Evolutionary conservation across 2,888 invertebrate species (phyloP).

Genomic region (Ennomos fuscantarius): DNA sequence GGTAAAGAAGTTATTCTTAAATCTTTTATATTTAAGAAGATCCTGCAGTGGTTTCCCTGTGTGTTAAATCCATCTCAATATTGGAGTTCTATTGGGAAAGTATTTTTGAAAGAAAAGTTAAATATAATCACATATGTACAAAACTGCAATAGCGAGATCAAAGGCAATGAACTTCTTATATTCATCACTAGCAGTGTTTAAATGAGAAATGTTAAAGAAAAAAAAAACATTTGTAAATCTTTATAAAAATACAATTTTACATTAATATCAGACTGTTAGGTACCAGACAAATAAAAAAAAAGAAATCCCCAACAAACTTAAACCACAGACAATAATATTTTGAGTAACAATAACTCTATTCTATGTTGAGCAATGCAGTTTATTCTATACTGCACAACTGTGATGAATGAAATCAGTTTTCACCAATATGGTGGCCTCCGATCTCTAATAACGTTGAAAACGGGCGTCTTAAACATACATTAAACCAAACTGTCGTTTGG

Average conservation of each 20-base stretch:
- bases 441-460: constrained; percentile 68
- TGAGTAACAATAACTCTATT: background rate
- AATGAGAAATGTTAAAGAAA: constrained; percentile 6
- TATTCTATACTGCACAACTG: constrained; percentile 38
- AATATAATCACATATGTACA: constrained; percentile 80
- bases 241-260: constrained; percentile 23
- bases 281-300: background rate
- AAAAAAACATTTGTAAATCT: constrained; percentile 20
- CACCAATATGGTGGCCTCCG: constrained; percentile 82
- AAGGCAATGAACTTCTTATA: constrained; percentile 64
- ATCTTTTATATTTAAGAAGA: constrained; percentile 2
- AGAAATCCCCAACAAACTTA: background rate
- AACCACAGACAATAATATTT: background rate
- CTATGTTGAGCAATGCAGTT: constrained; percentile 20
- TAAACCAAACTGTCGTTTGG: constrained; percentile 72
- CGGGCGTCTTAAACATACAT: constrained; percentile 71
- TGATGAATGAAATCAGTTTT: constrained; percentile 69
- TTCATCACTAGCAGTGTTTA: constrained; percentile 61
- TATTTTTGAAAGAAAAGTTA: constrained; percentile 54
- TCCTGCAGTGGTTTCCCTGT: constrained; percentile 3
- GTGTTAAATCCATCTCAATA: constrained; percentile 9
- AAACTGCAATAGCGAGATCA: constrained; percentile 70
- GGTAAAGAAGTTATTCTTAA: background rate
- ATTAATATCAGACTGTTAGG: constrained; percentile 4
- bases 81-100: constrained; percentile 13